Conservation (phyloP, 2,113 vertebrate genomes). For the Syngnathus scovelli region DNA sequence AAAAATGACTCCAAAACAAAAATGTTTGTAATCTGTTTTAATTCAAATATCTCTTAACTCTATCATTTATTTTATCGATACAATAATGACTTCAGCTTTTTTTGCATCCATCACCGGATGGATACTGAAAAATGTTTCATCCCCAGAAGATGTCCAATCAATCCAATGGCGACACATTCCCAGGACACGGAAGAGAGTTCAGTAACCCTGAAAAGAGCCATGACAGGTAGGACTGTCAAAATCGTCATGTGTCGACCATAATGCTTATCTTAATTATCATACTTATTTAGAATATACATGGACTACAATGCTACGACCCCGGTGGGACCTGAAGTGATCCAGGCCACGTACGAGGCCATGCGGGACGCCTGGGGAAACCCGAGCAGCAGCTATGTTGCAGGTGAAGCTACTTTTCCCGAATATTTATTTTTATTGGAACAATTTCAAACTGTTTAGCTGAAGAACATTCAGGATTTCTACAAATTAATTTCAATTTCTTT, state of each 20-base stretch:
- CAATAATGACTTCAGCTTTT: not conserved
- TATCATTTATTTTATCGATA: no score
- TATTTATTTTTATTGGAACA: not conserved
- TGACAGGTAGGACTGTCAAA: not conserved
- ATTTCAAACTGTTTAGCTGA: no score
- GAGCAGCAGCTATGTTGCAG: constrained; percentile 82
- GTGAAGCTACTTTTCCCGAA: constrained; percentile 52
- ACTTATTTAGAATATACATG: constrained; percentile 77
- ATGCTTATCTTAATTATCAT: not conserved
- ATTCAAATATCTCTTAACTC: no score
- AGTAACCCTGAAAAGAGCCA: not conserved
- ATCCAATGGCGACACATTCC: not conserved
- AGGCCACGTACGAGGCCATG: constrained; percentile 74
- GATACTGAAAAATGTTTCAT: not conserved
- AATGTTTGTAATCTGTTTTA: no score
- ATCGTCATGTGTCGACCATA: not conserved
- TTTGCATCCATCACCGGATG: not conserved
- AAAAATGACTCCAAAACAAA: no score
- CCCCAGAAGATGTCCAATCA: not conserved
- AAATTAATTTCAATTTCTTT: not conserved
- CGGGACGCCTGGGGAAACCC: constrained; percentile 91
- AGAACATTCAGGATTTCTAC: no score
- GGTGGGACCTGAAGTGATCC: constrained; percentile 75
- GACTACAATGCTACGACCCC: constrained; percentile 94
- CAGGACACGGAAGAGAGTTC: not conserved